Percentiles rank a stretch among this genome's conserved stretches.
These are phyloP conservation scores for Platycheirus rosarum DNA, from an alignment of 2,888 invertebrate species.

Conservation along the genomic window DNA sequence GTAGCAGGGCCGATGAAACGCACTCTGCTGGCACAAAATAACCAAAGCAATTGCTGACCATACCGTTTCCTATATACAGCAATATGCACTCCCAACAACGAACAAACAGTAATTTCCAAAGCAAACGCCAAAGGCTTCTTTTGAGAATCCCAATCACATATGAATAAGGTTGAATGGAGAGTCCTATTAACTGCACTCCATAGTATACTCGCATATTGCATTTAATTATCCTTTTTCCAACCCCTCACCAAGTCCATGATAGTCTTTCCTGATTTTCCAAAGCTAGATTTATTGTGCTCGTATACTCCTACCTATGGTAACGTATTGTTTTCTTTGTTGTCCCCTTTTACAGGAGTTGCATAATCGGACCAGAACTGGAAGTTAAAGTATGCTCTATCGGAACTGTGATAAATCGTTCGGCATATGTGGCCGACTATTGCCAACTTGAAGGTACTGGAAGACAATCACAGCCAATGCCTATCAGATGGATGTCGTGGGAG, in stretches of 20 bases:
- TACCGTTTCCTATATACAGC: slow-evolving; percentile 40
- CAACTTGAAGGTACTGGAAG: slow-evolving; percentile 87
- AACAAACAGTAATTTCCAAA: slow-evolving; percentile 51
- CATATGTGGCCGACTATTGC: slow-evolving; percentile 91
- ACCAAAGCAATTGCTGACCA: slow-evolving; percentile 52
- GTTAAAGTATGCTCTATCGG: slow-evolving; percentile 91
- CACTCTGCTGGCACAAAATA: slow-evolving; percentile 47
- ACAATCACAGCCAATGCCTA: slow-evolving; percentile 86
- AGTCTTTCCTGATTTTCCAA: neutral
- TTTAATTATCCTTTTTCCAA: slow-evolving; percentile 53
- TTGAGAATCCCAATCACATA: slow-evolving; percentile 13
- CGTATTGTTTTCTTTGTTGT: slow-evolving; percentile 59
- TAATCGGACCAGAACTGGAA: slow-evolving; percentile 89
- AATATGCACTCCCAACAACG: neutral
- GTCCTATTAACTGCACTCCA: slow-evolving; percentile 19
- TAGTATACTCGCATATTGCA: slow-evolving; percentile 46
- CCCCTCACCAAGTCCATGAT: slow-evolving; percentile 11
- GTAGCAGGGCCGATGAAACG: slow-evolving; percentile 16
- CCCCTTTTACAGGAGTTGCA: slow-evolving; percentile 87
- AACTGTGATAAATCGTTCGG: slow-evolving; percentile 86
- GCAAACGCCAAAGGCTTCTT: slow-evolving; percentile 52
- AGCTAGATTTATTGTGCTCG: slow-evolving; percentile 13
- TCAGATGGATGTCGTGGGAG: slow-evolving; percentile 96
- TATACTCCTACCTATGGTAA: neutral
- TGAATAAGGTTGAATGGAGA: slow-evolving; percentile 1